Evolutionary conservation across 2,888 invertebrate species (phyloP), one percentile per base, ranked within the genome.

Genomic region (Pycnomerus fuliginosus): DNA sequence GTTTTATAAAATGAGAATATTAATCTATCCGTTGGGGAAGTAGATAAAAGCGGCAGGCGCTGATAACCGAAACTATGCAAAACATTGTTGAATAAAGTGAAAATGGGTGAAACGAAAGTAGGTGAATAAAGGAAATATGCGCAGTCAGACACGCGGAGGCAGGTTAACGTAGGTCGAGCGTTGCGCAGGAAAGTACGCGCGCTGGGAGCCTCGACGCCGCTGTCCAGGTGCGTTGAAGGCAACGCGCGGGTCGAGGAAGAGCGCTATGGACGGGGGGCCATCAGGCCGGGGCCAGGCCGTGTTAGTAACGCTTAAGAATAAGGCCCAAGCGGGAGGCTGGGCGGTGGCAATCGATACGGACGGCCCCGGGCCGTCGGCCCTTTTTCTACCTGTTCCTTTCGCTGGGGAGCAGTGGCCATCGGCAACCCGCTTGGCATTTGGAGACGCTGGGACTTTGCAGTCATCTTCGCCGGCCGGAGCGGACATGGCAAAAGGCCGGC

Each of bases 341-440:
- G 59, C 57, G 59, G 56, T 52, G 49, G 56, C 58, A 63, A 53
- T 57, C 56, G 54, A 61, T 61, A 50, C 52, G 46, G 42, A 31
- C 29, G n/a, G 39, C 39, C 24, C 24, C 39, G 38, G 30, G 44
- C 44, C 44, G 29, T 20, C 44, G 39, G 30, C 39, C 8, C 20
- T 20, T 4, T 20, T 8, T 20, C 47, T 66, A 69, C 67, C 70
- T 66, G 68, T 63, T 59, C 63, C 62, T 53, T 71, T 69, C 31
- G 70, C 63, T 39, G 71, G 71, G 51, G 71, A 67, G 59, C 71
- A 72, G 62, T 72, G 72, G 54, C 70, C 70, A 56, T 72, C 72
- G 56, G 64, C 70, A 48, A 69, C 65, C 48, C 67, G 65, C 59
- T 69, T 69, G 50, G 56, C 50, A 29, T 45, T 28, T 27, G 58